Evolutionary conservation across 2,888 invertebrate genomes (phyloP), one percentile per base, ranked within the genome.

Genomic region (Eurytoma californica): DNA sequence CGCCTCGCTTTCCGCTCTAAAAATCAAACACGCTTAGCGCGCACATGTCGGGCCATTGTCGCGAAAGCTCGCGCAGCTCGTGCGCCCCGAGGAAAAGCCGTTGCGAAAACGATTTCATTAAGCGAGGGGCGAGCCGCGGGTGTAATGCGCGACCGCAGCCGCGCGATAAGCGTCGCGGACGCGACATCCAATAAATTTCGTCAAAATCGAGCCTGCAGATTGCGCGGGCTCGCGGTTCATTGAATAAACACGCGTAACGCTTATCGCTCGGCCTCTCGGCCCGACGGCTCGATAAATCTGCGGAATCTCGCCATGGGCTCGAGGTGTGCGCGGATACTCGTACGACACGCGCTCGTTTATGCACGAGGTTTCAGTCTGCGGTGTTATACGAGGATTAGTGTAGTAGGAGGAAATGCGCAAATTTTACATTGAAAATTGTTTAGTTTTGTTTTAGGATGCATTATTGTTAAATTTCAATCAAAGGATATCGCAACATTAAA

Each of bases 191-290:
- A 79, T 79, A 69, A 74, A 79, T 79, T 74, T 70, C 51, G 68
- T 39, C 55, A 49, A 39, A 72, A 77, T 77, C 66, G 28, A 51
- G 72, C 30, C 65, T 39, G 39, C 9, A 24, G 70, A 12, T 63
- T 30, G 61, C 51, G 57, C 53, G 47, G 24, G 69, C 20, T 13
- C n/a, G 39, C 24, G 49, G 61, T 61, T 69, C 73, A 69, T 77
- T 80, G 76, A 80, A 80, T 80, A 80, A 80, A 77, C 69, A 69
- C 77, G 77, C 61, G 58, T 69, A 67, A 51, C 72, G 72, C 60
- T 79, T 75, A 79, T 75, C 75, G 72, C 18, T n/a, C 39, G 24
- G 13, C 30, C 30, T 18, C 60, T 58, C 63, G 69, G 9, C 63
- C 49, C 67, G 12, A 30, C 58, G 74, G 67, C 58, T 77, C 77